These are phyloP conservation scores for Drosophila pachea DNA, from an alignment of 1,140 invertebrate genomes.

Conservation along the genomic window DNA sequence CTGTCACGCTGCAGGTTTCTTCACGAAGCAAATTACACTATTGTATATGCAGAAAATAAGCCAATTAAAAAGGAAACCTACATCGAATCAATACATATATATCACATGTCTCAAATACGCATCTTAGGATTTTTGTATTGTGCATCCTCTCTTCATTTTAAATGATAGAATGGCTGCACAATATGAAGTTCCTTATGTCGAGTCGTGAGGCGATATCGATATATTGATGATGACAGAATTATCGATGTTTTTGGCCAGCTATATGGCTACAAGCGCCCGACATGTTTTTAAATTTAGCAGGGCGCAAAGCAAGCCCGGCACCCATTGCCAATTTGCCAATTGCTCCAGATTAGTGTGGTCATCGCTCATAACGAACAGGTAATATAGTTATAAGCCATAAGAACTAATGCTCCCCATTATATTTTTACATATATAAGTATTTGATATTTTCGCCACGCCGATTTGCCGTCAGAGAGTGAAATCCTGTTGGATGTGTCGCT, in stretches of 20 bases:
- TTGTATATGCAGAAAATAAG: neutral
- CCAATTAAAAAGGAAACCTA: slow-evolving; percentile 33
- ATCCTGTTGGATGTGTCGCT: slow-evolving; percentile 59
- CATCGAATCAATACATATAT: too few species aligned
- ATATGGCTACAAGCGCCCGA: slow-evolving; percentile 16
- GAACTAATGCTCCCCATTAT: slow-evolving; percentile 1
- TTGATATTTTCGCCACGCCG: slow-evolving; percentile 68
- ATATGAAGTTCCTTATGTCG: too few species aligned
- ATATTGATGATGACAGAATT: too few species aligned
- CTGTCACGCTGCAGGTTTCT: slow-evolving; percentile 72
- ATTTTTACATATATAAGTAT: neutral
- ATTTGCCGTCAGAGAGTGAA: slow-evolving; percentile 78
- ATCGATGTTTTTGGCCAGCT: neutral
- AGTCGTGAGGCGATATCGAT: too few species aligned
- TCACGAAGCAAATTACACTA: slow-evolving; percentile 29
- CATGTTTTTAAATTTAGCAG: slow-evolving; percentile 42
- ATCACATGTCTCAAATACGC: too few species aligned
- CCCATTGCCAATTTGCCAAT: neutral
- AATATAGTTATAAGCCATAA: slow-evolving; percentile 29
- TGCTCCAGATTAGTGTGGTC: too few species aligned
- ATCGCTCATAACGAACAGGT: slow-evolving; percentile 22
- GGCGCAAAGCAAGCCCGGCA: slow-evolving; percentile 29
- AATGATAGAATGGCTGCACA: too few species aligned
- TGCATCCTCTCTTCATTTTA: too few species aligned
- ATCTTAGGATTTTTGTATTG: too few species aligned